Evolutionary conservation across 2,888 invertebrate genomes (phyloP).

Genomic region (Neocrepidodera transversa): DNA sequence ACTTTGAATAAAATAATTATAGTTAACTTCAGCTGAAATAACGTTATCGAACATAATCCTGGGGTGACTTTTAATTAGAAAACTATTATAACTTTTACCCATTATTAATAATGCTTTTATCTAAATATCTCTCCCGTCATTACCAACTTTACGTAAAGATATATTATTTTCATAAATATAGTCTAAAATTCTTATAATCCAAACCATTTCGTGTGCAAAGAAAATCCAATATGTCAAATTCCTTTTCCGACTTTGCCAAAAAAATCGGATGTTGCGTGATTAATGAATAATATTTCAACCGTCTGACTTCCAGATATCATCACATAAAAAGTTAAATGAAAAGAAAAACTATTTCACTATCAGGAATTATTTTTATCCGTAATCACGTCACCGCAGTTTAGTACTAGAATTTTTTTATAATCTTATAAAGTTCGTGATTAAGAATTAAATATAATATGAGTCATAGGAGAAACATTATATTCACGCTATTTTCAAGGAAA

Average conservation of each 20-base stretch:
- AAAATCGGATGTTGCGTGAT: constrained; percentile 21
- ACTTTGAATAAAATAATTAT: no score
- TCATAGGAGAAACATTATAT: no score
- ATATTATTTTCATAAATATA: constrained; percentile 1
- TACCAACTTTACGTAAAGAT: background rate
- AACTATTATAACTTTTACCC: no score
- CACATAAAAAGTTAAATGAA: constrained; percentile 1
- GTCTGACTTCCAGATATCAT: constrained; percentile 10
- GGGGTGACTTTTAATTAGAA: no score
- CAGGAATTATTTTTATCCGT: background rate
- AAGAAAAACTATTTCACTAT: background rate
- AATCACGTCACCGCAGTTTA: background rate
- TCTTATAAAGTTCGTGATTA: no score
- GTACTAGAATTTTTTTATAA: no score
- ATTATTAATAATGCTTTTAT: no score
- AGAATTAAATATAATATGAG: no score
- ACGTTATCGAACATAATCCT: no score
- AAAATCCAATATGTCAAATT: constrained; percentile 23
- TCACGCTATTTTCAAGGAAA: no score
- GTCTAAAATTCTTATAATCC: background rate
- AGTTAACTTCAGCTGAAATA: no score
- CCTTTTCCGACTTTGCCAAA: constrained; percentile 21
- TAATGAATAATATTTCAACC: constrained; percentile 15
- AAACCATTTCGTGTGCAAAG: constrained; percentile 17
- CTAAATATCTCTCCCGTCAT: no score